Evolutionary conservation across 2,113 vertebrate genomes (phyloP), one percentile per base, ranked within the genome.

Genomic region (Xiphophorus hellerii): DNA sequence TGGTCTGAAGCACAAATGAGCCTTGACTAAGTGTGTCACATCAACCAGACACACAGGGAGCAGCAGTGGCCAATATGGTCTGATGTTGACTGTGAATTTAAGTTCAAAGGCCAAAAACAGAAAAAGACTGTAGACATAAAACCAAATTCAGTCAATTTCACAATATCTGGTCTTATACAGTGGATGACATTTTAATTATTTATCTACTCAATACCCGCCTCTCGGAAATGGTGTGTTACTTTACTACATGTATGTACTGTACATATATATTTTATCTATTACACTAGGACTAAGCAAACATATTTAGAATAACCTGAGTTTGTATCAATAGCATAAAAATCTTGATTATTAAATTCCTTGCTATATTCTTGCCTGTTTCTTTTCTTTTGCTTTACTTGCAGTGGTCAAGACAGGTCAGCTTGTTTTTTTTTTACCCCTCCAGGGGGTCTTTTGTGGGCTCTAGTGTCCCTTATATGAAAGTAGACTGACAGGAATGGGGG

Each of bases 361-460:
- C 7, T 17, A n/a, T 25, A 9, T 58, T 58, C 17, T 58, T 58
- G 7, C 2, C 51, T 1, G n/a, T n/a, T 58, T 86, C 75, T 80
- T 81, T 89, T 83, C 60, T 35, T 74, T 73, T 84, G 71, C 87
- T 90, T 85, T 66, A 22, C 35, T 67, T 67, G 76, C 71, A 71
- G 76, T 80, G 54, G 67, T 80, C 25, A 25, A 37, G 33, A 65
- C 65, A 27, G 42, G 77, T 83, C 88, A 79, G 83, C 80, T 77
- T 83, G 74, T 92, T 84, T 90, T 28, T 28, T 28, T 28, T 28
- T 28, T 28, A 28, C 28, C 28, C 28, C 28, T 28, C 28, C 1
- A 28, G 28, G 28, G 28, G 28, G 1, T 28, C 1, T 28, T 28
- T 28, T 28, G 28, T 28, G 28, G 28, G 28, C 28, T 28, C 28